phyloP scores from a whole-genome alignment of 2,888 invertebrate species.

The Teleogryllus oceanicus region DNA sequence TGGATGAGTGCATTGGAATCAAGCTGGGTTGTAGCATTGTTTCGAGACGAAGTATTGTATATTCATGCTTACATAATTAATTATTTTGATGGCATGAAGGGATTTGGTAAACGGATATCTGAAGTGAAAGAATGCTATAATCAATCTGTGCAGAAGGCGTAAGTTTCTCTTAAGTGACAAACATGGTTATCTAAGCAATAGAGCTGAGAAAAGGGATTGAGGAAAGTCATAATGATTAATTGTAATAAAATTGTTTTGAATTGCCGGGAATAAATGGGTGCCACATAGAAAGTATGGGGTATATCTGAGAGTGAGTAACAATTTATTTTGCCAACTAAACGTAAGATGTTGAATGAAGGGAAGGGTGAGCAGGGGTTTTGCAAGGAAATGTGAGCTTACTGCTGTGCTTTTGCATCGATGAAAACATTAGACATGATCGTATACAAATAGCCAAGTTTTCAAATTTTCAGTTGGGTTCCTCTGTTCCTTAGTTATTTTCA shows the following conservation, averaged over 20 bases:
- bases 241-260: too few species aligned
- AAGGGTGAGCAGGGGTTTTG: too few species aligned
- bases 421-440: too few species aligned
- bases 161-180: constrained; percentile 41
- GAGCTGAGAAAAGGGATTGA: background rate
- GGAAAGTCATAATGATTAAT: background rate
- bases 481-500: too few species aligned
- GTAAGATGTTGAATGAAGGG: too few species aligned
- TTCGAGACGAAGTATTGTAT: constrained; percentile 94
- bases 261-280: too few species aligned
- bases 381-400: too few species aligned
- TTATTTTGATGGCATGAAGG: constrained; percentile 93
- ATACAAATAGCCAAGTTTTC: background rate
- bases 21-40: constrained; percentile 90
- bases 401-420: too few species aligned
- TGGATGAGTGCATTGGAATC: constrained; percentile 91
- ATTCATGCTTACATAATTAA: constrained; percentile 89
- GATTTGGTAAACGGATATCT: constrained; percentile 84
- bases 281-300: background rate
- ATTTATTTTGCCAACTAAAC: too few species aligned
- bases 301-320: too few species aligned
- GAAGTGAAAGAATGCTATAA: constrained; percentile 95
- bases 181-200: background rate
- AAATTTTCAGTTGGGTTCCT: background rate
- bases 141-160: constrained; percentile 84